Conservation (phyloP, 1,140 invertebrate species). For the Scaptomyza pallida region DNA sequence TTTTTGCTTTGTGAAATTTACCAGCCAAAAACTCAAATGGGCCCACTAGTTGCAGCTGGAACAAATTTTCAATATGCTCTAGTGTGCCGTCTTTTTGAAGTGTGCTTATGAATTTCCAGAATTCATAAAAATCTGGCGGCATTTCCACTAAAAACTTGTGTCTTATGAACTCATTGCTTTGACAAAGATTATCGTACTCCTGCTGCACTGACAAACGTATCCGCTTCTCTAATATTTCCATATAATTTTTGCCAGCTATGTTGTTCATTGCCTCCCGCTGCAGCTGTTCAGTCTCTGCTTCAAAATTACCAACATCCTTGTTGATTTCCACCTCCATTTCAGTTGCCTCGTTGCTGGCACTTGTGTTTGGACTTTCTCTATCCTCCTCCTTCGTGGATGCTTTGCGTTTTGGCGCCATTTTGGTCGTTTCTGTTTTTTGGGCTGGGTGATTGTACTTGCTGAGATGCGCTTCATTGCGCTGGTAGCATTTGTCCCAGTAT, state of each 20-base stretch:
- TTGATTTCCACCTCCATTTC: constrained; percentile 23
- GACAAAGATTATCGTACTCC: constrained; percentile 76
- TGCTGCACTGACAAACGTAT: constrained; percentile 71
- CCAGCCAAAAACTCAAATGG: constrained; percentile 93
- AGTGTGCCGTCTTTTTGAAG: constrained; percentile 87
- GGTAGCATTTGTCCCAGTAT: constrained; percentile 93
- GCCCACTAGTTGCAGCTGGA: constrained; percentile 91
- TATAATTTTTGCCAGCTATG: constrained; percentile 74
- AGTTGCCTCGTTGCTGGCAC: constrained; percentile 21
- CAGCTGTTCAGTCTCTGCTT: constrained; percentile 60
- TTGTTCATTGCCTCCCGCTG: constrained; percentile 72
- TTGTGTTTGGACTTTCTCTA: constrained; percentile 21
- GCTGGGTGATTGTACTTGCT: constrained; percentile 91
- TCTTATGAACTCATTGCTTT: constrained; percentile 86
- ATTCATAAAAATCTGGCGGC: constrained; percentile 94
- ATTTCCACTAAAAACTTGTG: constrained; percentile 93
- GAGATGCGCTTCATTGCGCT: constrained; percentile 91
- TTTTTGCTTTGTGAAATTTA: constrained; percentile 86
- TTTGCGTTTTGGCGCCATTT: constrained; percentile 72
- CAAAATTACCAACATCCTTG: constrained; percentile 44
- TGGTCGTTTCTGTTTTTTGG: constrained; percentile 37
- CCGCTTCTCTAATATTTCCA: constrained; percentile 78
- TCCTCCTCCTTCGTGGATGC: constrained; percentile 20
- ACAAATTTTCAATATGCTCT: constrained; percentile 87
- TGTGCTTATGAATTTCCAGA: constrained; percentile 91